A percentile compares a stretch with the other conserved stretches of the same genome.
These are phyloP conservation scores for Macrosteles quadrilineatus DNA, from an alignment of 1,140 invertebrate genomes.

Conservation along the genomic window DNA sequence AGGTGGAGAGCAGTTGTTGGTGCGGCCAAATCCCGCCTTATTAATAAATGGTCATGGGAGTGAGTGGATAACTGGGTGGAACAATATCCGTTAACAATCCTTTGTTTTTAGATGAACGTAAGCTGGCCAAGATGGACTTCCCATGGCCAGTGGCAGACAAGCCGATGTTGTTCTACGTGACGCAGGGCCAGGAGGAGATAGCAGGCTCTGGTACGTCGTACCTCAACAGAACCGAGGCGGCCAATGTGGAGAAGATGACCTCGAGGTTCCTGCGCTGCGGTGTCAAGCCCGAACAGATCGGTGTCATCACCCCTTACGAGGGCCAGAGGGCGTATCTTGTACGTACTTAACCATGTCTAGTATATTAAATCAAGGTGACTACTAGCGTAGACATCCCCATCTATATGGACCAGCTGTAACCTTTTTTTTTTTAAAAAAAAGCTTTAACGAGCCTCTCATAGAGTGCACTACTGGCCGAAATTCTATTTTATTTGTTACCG, in stretches of 20 bases:
- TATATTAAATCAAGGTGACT: too few relatives aligned
- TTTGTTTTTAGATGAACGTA: constrained; percentile 84
- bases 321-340: constrained; percentile 97
- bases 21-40: too few relatives aligned
- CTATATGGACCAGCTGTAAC: too few relatives aligned
- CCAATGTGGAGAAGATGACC: constrained; percentile 97
- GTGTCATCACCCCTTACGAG: constrained; percentile 99
- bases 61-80: too few relatives aligned
- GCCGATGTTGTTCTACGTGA: constrained; percentile 99
- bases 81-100: too few relatives aligned
- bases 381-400: too few relatives aligned
- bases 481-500: too few relatives aligned
- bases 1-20: too few relatives aligned
- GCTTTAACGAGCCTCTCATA: too few relatives aligned
- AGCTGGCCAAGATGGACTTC: constrained; percentile 90
- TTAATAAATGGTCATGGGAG: too few relatives aligned
- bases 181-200: constrained; percentile 98
- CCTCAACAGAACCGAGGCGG: constrained; percentile 96
- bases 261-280: constrained; percentile 92
- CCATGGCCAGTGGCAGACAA: constrained; percentile 96
- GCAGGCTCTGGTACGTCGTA: constrained; percentile 98
- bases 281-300: constrained; percentile 97
- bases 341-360: constrained; percentile 29
- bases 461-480: too few relatives aligned
- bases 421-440: too few relatives aligned